Conservation (phyloP, 2,797 vertebrate species). For the Salmo trutta region DNA sequence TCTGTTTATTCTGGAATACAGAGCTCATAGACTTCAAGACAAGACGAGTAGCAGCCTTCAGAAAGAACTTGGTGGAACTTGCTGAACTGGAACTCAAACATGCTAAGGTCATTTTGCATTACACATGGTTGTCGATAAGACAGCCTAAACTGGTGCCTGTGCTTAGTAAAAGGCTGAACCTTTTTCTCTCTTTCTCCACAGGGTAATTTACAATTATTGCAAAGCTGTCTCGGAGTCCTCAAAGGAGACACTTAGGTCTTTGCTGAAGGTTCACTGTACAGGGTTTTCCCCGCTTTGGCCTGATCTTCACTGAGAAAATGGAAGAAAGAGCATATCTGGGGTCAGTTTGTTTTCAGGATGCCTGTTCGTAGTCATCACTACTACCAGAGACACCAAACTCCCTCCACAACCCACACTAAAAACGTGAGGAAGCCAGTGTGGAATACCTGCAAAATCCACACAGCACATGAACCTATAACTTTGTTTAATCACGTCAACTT, state of each 20-base stretch:
- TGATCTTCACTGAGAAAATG: constrained; percentile 67
- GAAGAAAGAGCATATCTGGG: constrained; percentile 67
- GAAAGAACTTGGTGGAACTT: constrained; percentile 98
- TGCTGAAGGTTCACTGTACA: constrained; percentile 67
- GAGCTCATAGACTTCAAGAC: constrained; percentile 98
- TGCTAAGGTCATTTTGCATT: constrained; percentile 83
- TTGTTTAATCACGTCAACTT: constrained; percentile 55
- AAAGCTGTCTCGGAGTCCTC: constrained; percentile 93
- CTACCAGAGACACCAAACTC: constrained; percentile 55
- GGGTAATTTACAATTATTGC: constrained; percentile 96
- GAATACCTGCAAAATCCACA: constrained; percentile 56
- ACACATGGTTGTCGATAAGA: neutral
- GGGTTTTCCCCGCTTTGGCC: constrained; percentile 80
- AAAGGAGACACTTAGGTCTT: constrained; percentile 91
- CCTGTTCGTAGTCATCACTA: constrained; percentile 66
- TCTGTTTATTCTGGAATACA: constrained; percentile 45
- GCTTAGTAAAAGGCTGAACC: neutral
- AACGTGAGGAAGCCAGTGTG: constrained; percentile 53
- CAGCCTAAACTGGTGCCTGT: neutral
- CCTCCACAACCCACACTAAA: neutral
- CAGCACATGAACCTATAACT: constrained; percentile 59
- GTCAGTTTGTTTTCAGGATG: constrained; percentile 72
- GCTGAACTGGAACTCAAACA: constrained; percentile 98
- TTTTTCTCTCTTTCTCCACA: constrained; percentile 60
- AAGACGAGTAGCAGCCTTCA: constrained; percentile 95